Percentiles rank a stretch among this genome's conserved stretches.
Evolutionary conservation across 2,113 vertebrate species (phyloP).

Genomic region (Boleophthalmus pectinirostris): DNA sequence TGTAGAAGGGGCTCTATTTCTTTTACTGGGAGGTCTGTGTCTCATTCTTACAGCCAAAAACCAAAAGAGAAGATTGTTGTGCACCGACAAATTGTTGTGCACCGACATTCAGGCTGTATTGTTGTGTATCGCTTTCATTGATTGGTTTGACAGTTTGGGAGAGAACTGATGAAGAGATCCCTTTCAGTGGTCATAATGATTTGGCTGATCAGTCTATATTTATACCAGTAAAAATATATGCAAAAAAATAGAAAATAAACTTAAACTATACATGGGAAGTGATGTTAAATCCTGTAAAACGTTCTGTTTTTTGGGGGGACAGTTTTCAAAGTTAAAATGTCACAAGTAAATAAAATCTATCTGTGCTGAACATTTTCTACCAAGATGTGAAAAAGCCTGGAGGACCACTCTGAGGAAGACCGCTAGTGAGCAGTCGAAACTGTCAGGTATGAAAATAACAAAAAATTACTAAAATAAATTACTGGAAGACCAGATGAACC

Average conservation of each 20-base stretch:
- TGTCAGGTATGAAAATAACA: too few species aligned
- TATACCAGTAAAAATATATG: neutral
- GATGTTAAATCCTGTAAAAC: neutral
- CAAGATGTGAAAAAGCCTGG: constrained; percentile 5
- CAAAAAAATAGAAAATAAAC: neutral
- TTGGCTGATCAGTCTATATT: neutral
- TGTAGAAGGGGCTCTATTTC: constrained; percentile 15
- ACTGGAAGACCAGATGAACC: too few species aligned
- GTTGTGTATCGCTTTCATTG: neutral
- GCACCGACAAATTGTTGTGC: neutral
- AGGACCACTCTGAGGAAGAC: neutral
- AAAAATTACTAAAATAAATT: too few species aligned
- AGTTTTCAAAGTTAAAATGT: constrained; percentile 10
- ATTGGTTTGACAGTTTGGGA: neutral
- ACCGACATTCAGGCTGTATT: neutral
- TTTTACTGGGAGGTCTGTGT: neutral
- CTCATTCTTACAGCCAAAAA: neutral
- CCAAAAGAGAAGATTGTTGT: neutral
- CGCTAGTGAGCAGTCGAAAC: too few species aligned
- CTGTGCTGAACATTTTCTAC: neutral
- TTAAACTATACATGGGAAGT: neutral
- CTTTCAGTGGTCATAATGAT: neutral
- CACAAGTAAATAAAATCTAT: neutral
- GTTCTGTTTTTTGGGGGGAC: neutral
- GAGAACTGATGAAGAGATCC: too few species aligned